These are phyloP conservation scores for Enteromius mattozi DNA, from an alignment of 2,797 vertebrate genomes.

Conservation along the genomic window DNA sequence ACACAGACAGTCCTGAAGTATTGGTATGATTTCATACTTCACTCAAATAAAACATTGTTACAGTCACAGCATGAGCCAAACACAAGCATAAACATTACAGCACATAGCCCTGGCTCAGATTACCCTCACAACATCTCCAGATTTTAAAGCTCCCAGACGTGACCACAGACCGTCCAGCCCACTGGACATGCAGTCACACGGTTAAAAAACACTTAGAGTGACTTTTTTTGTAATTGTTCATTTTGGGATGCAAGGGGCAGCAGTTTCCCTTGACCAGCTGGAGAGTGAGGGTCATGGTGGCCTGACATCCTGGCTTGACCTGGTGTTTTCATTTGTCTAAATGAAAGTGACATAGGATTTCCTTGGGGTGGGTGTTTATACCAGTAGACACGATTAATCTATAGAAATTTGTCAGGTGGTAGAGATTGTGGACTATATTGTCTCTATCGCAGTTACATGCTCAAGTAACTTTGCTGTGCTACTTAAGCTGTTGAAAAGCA, in stretches of 20 bases:
- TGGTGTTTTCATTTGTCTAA: not conserved
- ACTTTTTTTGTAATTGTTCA: conserved; percentile 30
- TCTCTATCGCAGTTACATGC: not conserved
- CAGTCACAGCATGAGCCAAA: conserved; percentile 53
- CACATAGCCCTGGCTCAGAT: conserved; percentile 41
- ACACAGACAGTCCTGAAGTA: conserved; percentile 51
- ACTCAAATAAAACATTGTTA: conserved; percentile 61
- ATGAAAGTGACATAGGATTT: not conserved
- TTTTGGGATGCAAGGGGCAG: not conserved
- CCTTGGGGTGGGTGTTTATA: not conserved
- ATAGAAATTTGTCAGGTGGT: too few species aligned
- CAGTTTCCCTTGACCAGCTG: not conserved
- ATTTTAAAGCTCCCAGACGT: conserved; percentile 43
- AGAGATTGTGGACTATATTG: not conserved
- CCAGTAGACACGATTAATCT: not conserved
- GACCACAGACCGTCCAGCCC: conserved; percentile 20
- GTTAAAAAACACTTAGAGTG: conserved; percentile 33
- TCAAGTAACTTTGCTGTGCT: too few species aligned
- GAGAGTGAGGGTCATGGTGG: not conserved
- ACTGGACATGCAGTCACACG: conserved; percentile 28
- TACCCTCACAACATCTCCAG: conserved; percentile 38
- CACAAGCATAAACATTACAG: conserved; percentile 59
- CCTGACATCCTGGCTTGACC: not conserved
- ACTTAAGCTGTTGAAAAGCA: too few species aligned
- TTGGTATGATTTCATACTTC: conserved; percentile 61